A percentile compares a stretch with the other conserved stretches of the same genome.
phyloP scores from a whole-genome alignment of 2,113 vertebrate species.

The Gopherus evgoodei region DNA sequence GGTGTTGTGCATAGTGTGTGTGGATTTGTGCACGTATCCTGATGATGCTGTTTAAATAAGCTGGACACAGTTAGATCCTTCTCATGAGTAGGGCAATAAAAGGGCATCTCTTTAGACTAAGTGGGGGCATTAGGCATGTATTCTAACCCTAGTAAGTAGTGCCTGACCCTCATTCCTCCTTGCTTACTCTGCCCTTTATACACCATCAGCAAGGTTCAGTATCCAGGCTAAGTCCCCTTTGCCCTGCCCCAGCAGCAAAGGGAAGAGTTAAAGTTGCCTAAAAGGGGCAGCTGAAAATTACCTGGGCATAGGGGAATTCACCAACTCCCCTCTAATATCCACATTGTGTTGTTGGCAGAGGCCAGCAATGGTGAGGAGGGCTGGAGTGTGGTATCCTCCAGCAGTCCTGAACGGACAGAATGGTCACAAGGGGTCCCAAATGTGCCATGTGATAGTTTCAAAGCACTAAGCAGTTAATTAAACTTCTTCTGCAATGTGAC shows the following conservation, averaged over 20 bases:
- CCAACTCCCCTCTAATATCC: neutral
- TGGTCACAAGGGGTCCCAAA: too few relatives aligned
- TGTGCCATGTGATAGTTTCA: too few relatives aligned
- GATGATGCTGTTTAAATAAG: neutral
- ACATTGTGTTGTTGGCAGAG: neutral
- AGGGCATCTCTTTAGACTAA: conserved; percentile 17
- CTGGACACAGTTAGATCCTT: conserved; percentile 5
- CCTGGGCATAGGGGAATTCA: neutral
- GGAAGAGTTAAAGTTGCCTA: neutral
- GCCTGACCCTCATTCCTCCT: conserved; percentile 36
- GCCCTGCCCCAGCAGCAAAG: neutral
- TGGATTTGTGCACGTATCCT: neutral
- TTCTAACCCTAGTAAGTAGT: neutral
- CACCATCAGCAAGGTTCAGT: conserved; percentile 3
- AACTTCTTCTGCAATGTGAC: too few relatives aligned
- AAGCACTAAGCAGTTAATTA: too few relatives aligned
- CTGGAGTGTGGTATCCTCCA: neutral
- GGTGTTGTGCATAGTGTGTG: neutral
- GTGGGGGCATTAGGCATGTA: neutral
- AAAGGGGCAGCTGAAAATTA: neutral
- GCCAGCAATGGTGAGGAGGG: accelerated
- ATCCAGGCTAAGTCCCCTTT: neutral
- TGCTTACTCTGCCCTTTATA: neutral
- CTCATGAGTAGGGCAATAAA: conserved; percentile 1
- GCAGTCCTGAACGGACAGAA: neutral